phyloP scores from a whole-genome alignment of 1,140 invertebrate genomes.

The Heliothis virescens region DNA sequence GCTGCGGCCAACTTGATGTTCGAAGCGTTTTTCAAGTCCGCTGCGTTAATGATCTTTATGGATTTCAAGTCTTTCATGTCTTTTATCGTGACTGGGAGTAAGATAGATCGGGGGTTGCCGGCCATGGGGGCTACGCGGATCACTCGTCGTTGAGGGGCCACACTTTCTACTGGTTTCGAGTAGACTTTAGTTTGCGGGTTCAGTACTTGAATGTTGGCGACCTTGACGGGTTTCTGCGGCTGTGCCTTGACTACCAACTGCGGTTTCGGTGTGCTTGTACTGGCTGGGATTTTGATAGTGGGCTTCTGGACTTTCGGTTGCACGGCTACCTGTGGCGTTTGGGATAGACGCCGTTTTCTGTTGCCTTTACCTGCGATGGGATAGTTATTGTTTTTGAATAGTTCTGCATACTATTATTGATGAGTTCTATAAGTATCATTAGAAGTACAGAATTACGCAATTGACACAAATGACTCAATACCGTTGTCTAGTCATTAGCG shows the following conservation, averaged over 20 bases:
- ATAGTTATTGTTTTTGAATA: background rate
- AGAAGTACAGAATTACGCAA: background rate
- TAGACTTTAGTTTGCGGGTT: slow-evolving; percentile 78
- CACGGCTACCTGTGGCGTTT: slow-evolving; percentile 72
- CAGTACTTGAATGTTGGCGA: slow-evolving; percentile 80
- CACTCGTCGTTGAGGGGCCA: slow-evolving; percentile 84
- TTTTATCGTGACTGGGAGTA: slow-evolving; percentile 89
- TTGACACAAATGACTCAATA: background rate
- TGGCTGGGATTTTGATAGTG: slow-evolving; percentile 66
- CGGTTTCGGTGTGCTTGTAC: slow-evolving; percentile 71
- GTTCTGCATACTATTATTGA: background rate
- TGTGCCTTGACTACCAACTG: slow-evolving; percentile 81
- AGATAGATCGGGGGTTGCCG: slow-evolving; percentile 88
- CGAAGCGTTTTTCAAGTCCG: slow-evolving; percentile 85
- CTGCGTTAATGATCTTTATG: slow-evolving; percentile 91
- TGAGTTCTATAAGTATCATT: background rate
- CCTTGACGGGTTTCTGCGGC: slow-evolving; percentile 78
- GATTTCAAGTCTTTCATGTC: slow-evolving; percentile 89
- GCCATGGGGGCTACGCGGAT: slow-evolving; percentile 86
- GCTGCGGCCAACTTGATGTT: slow-evolving; percentile 86
- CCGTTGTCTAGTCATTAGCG: background rate
- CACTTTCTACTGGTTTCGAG: slow-evolving; percentile 77
- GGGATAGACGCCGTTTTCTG: slow-evolving; percentile 80
- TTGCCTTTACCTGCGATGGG: slow-evolving; percentile 66
- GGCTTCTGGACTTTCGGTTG: slow-evolving; percentile 82